A percentile compares a stretch with the other conserved stretches of the same genome.
Conservation (phyloP, 1,140 invertebrate genomes). For the Nomia melanderi region DNA sequence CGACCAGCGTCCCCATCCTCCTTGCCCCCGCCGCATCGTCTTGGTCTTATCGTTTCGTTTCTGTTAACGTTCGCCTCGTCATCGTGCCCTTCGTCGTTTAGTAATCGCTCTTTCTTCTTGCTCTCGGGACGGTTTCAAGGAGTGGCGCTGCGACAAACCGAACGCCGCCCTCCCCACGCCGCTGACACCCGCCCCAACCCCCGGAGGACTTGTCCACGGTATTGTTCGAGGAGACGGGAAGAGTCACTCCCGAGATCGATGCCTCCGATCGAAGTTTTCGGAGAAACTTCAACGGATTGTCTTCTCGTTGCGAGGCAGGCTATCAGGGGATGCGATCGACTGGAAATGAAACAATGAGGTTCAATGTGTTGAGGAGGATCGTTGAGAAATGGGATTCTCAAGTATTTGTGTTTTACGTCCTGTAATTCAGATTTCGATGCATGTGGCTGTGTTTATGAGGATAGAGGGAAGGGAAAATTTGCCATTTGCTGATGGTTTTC, state of each 20-base stretch:
- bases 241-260: background rate
- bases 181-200: too few species aligned
- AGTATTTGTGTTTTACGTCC: too few species aligned
- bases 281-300: slow-evolving; percentile 8
- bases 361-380: too few species aligned
- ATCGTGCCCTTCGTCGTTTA: slow-evolving; percentile 42
- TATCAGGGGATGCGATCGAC: background rate
- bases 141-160: slow-evolving; percentile 37
- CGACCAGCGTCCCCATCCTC: too few species aligned
- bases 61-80: slow-evolving; percentile 46
- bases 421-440: too few species aligned
- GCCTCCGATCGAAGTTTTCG: background rate
- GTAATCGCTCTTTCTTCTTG: slow-evolving; percentile 22
- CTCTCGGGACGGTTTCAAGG: slow-evolving; percentile 15
- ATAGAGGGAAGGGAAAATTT: too few species aligned
- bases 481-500: too few species aligned
- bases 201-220: background rate
- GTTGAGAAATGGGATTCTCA: too few species aligned
- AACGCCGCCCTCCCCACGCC: background rate
- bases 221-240: background rate
- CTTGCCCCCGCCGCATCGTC: too few species aligned
- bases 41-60: slow-evolving; percentile 30
- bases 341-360: background rate
- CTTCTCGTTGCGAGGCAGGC: background rate
- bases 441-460: too few species aligned